phyloP scores from a whole-genome alignment of 2,797 vertebrate genomes.

The Limnodromus scolopaceus region DNA sequence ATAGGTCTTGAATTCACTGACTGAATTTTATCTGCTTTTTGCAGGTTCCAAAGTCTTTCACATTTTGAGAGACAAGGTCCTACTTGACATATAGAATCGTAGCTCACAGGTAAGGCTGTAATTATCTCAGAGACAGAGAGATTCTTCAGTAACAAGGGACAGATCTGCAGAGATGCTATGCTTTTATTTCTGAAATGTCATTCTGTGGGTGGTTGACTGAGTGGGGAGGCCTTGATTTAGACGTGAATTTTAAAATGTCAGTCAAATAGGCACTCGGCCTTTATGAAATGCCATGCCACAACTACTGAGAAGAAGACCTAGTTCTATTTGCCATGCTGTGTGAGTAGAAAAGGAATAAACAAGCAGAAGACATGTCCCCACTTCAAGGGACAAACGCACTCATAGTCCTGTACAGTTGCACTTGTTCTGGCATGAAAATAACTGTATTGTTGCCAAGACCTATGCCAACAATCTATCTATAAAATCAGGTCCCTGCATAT shows the following conservation, averaged over 20 bases:
- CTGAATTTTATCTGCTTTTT: background rate
- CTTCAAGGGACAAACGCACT: background rate
- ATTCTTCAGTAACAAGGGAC: background rate
- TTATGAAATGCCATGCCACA: background rate
- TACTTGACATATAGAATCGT: background rate
- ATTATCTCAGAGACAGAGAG: background rate
- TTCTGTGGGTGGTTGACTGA: constrained; percentile 3
- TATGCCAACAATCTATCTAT: background rate
- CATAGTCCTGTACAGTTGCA: accelerated
- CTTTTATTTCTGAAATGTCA: constrained; percentile 49
- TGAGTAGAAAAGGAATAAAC: background rate
- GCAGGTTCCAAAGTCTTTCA: background rate
- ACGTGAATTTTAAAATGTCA: background rate
- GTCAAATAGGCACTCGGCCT: background rate
- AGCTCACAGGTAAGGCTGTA: background rate
- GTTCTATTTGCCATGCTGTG: background rate
- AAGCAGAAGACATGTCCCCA: background rate
- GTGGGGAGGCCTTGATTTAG: background rate
- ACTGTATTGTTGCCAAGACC: background rate
- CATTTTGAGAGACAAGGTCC: background rate
- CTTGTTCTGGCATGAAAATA: background rate
- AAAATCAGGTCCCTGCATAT: background rate
- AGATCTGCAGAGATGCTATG: background rate
- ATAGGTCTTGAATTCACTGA: background rate
- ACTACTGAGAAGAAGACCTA: background rate